Conservation (phyloP, 2,113 vertebrate genomes). For the Piaya cayana region DNA sequence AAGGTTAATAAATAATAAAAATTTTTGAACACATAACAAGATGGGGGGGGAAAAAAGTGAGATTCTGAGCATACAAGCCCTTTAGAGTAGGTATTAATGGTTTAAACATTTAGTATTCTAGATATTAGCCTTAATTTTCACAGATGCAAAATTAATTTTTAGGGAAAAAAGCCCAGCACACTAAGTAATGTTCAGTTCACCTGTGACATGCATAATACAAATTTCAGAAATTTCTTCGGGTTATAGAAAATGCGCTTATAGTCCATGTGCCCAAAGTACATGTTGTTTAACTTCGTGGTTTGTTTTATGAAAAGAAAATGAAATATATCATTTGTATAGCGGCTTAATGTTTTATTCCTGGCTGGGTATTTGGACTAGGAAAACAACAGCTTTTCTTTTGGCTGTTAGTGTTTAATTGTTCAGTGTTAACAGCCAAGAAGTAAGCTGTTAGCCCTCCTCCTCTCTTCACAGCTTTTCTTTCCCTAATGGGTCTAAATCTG, state of each 20-base stretch:
- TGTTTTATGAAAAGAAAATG: conserved; percentile 58
- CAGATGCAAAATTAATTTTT: neutral
- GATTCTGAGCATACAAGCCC: neutral
- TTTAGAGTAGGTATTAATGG: neutral
- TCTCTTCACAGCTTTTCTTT: conserved; percentile 66
- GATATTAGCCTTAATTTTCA: neutral
- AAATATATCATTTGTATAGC: conserved; percentile 43
- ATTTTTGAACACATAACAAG: neutral
- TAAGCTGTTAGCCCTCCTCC: conserved; percentile 71
- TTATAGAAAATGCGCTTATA: neutral
- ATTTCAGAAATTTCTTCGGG: neutral
- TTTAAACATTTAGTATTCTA: neutral
- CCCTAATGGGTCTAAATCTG: conserved; percentile 67
- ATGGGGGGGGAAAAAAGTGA: neutral
- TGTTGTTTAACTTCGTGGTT: conserved; percentile 40
- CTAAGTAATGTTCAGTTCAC: neutral
- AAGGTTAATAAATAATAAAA: neutral
- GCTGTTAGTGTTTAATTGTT: conserved; percentile 69
- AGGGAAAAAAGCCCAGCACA: neutral
- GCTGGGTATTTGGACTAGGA: conserved; percentile 66
- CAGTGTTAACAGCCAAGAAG: conserved; percentile 68
- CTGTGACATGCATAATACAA: neutral
- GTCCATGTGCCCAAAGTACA: conserved; percentile 1
- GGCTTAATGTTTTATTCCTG: conserved; percentile 72
- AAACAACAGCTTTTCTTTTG: conserved; percentile 75